Percentiles rank a stretch among this genome's conserved stretches.
phyloP scores from a whole-genome alignment of 2,797 vertebrate genomes.

The Chaunax sp. region DNA sequence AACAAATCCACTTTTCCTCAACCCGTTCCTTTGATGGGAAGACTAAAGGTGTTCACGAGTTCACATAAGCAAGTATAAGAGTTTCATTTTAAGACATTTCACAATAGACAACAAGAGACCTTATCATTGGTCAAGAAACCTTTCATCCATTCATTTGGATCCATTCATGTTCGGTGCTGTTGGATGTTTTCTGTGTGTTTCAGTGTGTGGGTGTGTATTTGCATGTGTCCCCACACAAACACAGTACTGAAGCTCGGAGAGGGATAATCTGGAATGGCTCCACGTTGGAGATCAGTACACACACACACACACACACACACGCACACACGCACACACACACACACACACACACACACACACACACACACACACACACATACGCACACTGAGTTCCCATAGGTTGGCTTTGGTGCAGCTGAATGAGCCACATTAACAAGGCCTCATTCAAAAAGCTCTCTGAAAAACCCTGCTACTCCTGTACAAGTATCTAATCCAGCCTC shows the following conservation, averaged over 20 bases:
- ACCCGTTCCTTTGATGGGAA: too few relatives aligned
- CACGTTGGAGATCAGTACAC: slow-evolving; percentile 56
- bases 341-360: slow-evolving; percentile 9
- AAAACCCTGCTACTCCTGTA: slow-evolving; percentile 55
- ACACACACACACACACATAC: slow-evolving; percentile 21
- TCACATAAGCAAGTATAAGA: too few relatives aligned
- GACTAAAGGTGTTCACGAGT: too few relatives aligned
- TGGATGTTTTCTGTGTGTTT: slow-evolving; percentile 19
- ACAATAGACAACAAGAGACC: too few relatives aligned
- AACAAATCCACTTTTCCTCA: too few relatives aligned
- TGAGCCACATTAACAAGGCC: slow-evolving; percentile 65
- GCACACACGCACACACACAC: slow-evolving; percentile 2
- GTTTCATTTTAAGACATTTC: too few relatives aligned
- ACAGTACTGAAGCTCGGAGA: slow-evolving; percentile 50
- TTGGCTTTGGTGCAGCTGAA: slow-evolving; percentile 57
- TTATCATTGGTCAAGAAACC: not conserved
- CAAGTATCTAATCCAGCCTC: slow-evolving; percentile 55
- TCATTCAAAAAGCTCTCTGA: slow-evolving; percentile 61
- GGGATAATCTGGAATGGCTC: slow-evolving; percentile 62
- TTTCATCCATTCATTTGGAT: slow-evolving; percentile 33
- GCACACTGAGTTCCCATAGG: slow-evolving; percentile 38
- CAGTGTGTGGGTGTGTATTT: slow-evolving; percentile 12
- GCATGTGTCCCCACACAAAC: slow-evolving; percentile 15
- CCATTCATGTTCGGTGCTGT: slow-evolving; percentile 17
- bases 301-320: slow-evolving; percentile 40